A percentile compares a stretch with the other conserved stretches of the same genome.
phyloP scores from a whole-genome alignment of 2,113 vertebrate genomes.

The Pleuronectes platessa region DNA sequence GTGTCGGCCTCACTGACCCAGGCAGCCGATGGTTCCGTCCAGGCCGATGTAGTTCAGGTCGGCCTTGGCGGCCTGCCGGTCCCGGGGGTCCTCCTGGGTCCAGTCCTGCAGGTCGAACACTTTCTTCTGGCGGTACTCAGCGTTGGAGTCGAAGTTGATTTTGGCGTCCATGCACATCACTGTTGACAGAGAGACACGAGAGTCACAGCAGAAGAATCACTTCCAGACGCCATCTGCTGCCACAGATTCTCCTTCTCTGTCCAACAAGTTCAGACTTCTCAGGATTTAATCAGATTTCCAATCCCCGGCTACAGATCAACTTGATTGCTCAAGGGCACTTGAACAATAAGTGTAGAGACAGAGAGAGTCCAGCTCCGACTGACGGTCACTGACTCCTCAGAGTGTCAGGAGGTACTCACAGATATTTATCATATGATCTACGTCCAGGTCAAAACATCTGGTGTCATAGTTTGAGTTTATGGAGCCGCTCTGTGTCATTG shows the following conservation, averaged over 20 bases:
- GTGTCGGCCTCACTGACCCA: constrained; percentile 81
- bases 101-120: constrained; percentile 95
- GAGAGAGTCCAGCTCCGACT: no score
- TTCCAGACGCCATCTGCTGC: neutral
- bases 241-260: neutral
- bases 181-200: constrained; percentile 48
- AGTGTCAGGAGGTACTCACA: no score
- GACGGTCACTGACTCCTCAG: no score
- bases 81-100: constrained; percentile 94
- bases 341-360: no score
- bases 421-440: no score
- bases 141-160: constrained; percentile 98
- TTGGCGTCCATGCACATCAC: constrained; percentile 99
- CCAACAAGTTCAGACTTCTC: neutral
- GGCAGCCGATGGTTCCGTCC: constrained; percentile 96
- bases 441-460: no score
- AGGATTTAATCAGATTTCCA: no score
- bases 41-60: constrained; percentile 97
- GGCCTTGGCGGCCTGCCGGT: constrained; percentile 90
- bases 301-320: no score
- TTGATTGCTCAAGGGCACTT: no score
- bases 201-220: neutral
- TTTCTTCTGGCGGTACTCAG: constrained; percentile 92
- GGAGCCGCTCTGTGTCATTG: no score
- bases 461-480: no score